phyloP scores from a whole-genome alignment of 1,140 invertebrate species.

The Grapholita molesta region DNA sequence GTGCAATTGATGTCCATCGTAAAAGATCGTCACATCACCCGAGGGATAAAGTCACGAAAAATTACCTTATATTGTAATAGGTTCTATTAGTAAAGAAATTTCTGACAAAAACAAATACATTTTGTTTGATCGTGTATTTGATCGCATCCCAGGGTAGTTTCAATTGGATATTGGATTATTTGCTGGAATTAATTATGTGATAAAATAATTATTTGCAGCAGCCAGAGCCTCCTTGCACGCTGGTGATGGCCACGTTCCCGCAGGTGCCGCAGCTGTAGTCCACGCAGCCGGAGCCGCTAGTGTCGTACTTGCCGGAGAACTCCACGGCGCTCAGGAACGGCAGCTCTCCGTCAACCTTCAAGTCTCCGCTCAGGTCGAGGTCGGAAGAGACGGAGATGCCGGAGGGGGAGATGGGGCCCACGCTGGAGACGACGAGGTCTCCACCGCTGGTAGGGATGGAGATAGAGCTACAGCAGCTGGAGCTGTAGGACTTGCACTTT shows the following conservation, averaged over 20 bases:
- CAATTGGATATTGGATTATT: too few relatives aligned
- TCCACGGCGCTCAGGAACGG: slow-evolving; percentile 4
- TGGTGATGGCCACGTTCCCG: not conserved
- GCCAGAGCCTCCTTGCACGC: not conserved
- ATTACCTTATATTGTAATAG: too few relatives aligned
- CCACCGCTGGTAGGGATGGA: not conserved
- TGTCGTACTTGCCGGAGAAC: not conserved
- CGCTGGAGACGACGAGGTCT: not conserved
- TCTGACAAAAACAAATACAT: too few relatives aligned
- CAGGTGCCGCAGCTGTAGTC: not conserved
- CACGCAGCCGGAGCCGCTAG: not conserved
- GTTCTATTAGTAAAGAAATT: too few relatives aligned
- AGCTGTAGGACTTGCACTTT: not conserved
- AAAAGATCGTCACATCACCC: too few relatives aligned
- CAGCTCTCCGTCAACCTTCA: not conserved
- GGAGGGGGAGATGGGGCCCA: slow-evolving; percentile 10
- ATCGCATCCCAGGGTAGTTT: too few relatives aligned
- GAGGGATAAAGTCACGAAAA: too few relatives aligned
- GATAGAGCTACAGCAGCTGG: not conserved
- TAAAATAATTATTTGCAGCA: too few relatives aligned
- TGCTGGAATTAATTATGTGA: too few relatives aligned
- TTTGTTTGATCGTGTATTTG: too few relatives aligned
- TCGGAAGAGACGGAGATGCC: slow-evolving; percentile 3
- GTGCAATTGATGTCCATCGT: too few relatives aligned
- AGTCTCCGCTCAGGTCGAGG: not conserved